Conservation (phyloP, 2,113 vertebrate genomes). For the Peromyscus leucopus region DNA sequence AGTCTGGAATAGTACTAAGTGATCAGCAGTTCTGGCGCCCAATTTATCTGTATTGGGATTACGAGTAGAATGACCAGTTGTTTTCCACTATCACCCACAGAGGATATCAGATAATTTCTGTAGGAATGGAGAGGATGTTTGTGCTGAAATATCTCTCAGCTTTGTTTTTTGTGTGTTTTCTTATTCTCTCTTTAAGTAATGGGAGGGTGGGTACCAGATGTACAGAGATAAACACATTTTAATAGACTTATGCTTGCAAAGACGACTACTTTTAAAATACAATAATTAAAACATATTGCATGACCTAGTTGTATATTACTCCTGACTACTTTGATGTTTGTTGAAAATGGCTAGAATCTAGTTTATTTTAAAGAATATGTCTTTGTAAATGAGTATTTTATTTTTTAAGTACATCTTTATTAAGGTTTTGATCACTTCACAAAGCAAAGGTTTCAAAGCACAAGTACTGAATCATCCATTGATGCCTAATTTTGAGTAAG, state of each 20-base stretch:
- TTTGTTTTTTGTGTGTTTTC: not conserved
- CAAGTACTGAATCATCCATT: not conserved
- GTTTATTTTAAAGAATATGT: slow-evolving; percentile 55
- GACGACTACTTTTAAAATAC: slow-evolving; percentile 33
- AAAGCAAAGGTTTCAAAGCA: slow-evolving; percentile 28
- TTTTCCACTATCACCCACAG: slow-evolving; percentile 67
- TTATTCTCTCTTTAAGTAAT: not conserved
- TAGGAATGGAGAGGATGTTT: slow-evolving; percentile 64
- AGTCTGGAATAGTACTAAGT: slow-evolving; percentile 60
- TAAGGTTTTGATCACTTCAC: slow-evolving; percentile 27
- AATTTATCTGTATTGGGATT: slow-evolving; percentile 69
- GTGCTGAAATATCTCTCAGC: slow-evolving; percentile 28
- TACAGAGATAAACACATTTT: slow-evolving; percentile 33
- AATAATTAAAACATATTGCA: slow-evolving; percentile 44
- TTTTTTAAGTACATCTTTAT: slow-evolving; percentile 43
- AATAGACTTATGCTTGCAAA: slow-evolving; percentile 54
- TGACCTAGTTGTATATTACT: slow-evolving; percentile 51
- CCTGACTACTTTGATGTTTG: slow-evolving; percentile 54
- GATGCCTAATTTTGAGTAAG: slow-evolving; percentile 61
- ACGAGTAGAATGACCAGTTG: slow-evolving; percentile 55
- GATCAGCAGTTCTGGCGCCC: slow-evolving; percentile 60
- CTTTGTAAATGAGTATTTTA: slow-evolving; percentile 51
- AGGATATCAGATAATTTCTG: slow-evolving; percentile 68
- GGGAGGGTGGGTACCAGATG: slow-evolving; percentile 2
- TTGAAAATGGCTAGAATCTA: slow-evolving; percentile 49